Percentiles rank a stretch among this genome's conserved stretches.
These are phyloP conservation scores for Scaptomyza caliginosa DNA, from an alignment of 2,888 invertebrate species.

Conservation along the genomic window DNA sequence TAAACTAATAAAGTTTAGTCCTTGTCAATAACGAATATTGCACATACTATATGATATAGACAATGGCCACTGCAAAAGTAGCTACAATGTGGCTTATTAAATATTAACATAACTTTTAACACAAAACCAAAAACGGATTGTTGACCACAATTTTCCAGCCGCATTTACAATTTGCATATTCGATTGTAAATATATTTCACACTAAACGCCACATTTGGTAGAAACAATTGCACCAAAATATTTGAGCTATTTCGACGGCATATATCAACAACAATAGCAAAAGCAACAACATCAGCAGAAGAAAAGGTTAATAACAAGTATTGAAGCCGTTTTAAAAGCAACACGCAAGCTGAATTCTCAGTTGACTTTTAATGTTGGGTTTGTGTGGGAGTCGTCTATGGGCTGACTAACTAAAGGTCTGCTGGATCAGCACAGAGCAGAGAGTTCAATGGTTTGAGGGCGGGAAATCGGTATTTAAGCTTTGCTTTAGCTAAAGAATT, in stretches of 20 bases:
- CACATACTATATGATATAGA: too few relatives aligned
- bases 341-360: conserved; percentile 40
- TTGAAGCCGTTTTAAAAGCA: conserved; percentile 31
- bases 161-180: conserved; percentile 9
- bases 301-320: conserved; percentile 24
- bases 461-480: conserved; percentile 32
- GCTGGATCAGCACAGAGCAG: conserved; percentile 44
- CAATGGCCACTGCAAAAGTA: background rate
- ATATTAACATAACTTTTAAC: conserved; percentile 17
- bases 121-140: background rate
- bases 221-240: conserved; percentile 25
- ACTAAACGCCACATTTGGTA: conserved; percentile 21
- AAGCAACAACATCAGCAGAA: too few relatives aligned
- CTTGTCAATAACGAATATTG: background rate
- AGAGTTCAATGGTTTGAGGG: conserved; percentile 27
- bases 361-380: conserved; percentile 16
- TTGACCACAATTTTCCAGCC: conserved; percentile 18
- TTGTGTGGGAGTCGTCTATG: conserved; percentile 25
- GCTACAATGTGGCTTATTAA: background rate
- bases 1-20: background rate
- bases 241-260: conserved; percentile 28
- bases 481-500: conserved; percentile 16
- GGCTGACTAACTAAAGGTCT: conserved; percentile 56
- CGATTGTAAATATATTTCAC: conserved; percentile 19
- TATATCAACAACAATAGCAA: conserved; percentile 5